phyloP scores from a whole-genome alignment of 2,797 vertebrate species.

The Mionectes olivaceus region DNA sequence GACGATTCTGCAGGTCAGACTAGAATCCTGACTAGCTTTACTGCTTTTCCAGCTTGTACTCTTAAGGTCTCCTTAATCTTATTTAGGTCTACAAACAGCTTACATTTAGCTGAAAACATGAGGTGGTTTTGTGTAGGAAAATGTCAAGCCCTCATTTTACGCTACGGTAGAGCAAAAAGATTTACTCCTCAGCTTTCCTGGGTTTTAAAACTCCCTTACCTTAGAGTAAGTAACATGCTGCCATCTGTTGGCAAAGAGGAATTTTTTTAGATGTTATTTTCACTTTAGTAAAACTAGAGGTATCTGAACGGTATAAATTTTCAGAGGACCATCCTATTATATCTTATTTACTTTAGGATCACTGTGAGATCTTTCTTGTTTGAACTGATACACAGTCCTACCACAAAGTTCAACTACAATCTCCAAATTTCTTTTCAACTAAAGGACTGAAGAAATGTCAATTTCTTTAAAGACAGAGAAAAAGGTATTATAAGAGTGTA shows the following conservation, averaged over 20 bases:
- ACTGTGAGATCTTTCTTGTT: background rate
- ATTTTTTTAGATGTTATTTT: background rate
- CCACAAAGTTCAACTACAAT: background rate
- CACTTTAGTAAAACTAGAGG: background rate
- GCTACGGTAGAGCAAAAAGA: background rate
- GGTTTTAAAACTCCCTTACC: background rate
- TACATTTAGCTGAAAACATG: slow-evolving; percentile 54
- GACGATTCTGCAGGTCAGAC: slow-evolving; percentile 36
- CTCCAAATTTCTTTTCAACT: background rate
- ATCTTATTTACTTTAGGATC: background rate
- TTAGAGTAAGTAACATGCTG: slow-evolving; percentile 36
- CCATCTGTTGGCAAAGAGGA: slow-evolving; percentile 48
- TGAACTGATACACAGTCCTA: background rate
- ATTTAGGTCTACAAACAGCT: slow-evolving; percentile 16
- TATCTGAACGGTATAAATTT: background rate
- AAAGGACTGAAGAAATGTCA: background rate
- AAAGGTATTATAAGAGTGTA: background rate
- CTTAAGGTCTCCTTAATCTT: slow-evolving; percentile 48
- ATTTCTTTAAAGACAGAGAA: background rate
- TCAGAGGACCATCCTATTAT: background rate
- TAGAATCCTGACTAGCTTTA: slow-evolving; percentile 32
- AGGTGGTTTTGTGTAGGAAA: slow-evolving; percentile 9
- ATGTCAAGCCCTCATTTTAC: background rate
- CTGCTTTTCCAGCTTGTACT: slow-evolving; percentile 28
- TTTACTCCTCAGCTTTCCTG: background rate